phyloP scores from a whole-genome alignment of 2,888 invertebrate species.

The Pollenia angustigena region DNA sequence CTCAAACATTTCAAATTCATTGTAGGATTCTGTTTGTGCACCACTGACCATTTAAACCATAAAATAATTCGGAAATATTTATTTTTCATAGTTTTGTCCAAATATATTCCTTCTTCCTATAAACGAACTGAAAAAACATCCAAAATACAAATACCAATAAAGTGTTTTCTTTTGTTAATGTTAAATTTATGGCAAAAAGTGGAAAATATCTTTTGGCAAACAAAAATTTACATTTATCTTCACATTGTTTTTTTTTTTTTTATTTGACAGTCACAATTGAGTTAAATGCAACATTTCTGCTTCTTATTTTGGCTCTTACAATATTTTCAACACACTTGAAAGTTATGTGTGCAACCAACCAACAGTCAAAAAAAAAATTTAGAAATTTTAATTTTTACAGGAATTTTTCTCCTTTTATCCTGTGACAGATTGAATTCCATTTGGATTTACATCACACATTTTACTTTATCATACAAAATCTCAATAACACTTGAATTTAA shows the following conservation, averaged over 20 bases:
- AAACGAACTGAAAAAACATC: background rate
- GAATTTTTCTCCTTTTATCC: background rate
- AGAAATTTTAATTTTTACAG: background rate
- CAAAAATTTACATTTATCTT: conserved; percentile 67
- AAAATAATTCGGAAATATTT: conserved; percentile 59
- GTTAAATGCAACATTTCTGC: conserved; percentile 67
- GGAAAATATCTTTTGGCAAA: conserved; percentile 63
- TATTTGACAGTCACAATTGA: conserved; percentile 71
- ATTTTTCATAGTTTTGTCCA: conserved; percentile 52
- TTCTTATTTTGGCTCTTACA: conserved; percentile 50
- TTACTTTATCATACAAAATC: background rate
- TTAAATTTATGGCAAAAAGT: conserved; percentile 61
- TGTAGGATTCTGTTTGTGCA: conserved; percentile 43
- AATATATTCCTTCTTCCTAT: conserved; percentile 28
- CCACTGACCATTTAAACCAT: conserved; percentile 30
- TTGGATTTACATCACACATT: background rate
- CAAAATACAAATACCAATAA: conserved; percentile 49
- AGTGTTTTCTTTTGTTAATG: conserved; percentile 46
- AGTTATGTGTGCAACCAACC: background rate
- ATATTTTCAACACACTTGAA: conserved; percentile 42
- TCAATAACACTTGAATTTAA: conserved; percentile 1
- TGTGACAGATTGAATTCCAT: conserved; percentile 30
- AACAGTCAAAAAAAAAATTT: conserved; percentile 2
- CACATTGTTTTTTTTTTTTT: conserved; percentile 31
- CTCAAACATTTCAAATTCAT: no score